Conservation (phyloP, 2,797 vertebrate species). For the Myotis vivesi region DNA sequence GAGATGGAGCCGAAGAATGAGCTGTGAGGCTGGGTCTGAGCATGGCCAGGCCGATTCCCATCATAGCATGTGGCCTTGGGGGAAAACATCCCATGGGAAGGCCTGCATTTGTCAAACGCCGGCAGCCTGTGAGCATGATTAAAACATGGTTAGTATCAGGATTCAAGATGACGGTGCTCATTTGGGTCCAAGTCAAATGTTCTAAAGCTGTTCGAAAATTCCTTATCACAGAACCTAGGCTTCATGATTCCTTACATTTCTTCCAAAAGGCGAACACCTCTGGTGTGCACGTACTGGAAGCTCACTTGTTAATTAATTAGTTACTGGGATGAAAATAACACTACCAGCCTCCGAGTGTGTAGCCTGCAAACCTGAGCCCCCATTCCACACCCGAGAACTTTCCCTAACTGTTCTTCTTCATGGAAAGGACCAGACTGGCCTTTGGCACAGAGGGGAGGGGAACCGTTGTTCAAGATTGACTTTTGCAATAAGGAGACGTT, state of each 20-base stretch:
- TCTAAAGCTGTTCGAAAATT: background rate
- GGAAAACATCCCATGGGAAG: rapidly evolving
- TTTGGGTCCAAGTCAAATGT: background rate
- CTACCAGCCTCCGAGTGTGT: background rate
- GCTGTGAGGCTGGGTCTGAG: rapidly evolving
- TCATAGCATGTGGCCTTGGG: background rate
- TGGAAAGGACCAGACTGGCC: background rate
- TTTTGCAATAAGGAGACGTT: background rate
- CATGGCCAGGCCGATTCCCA: rapidly evolving
- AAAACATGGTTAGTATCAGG: background rate
- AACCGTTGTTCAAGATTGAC: rapidly evolving
- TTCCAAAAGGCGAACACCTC: background rate
- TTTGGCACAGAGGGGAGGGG: background rate
- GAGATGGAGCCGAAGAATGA: rapidly evolving
- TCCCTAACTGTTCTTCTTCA: background rate
- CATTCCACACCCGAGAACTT: rapidly evolving
- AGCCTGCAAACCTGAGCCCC: background rate
- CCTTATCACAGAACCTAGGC: background rate
- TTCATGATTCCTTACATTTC: background rate
- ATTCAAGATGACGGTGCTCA: background rate
- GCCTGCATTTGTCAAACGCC: background rate
- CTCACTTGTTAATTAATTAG: no score
- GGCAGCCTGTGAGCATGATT: no score
- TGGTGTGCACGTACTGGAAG: rapidly evolving
- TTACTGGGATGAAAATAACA: background rate